Base-by-base conservation (phyloP, 2,888 invertebrate species). In the Leptarthrus brevirostris region DNA sequence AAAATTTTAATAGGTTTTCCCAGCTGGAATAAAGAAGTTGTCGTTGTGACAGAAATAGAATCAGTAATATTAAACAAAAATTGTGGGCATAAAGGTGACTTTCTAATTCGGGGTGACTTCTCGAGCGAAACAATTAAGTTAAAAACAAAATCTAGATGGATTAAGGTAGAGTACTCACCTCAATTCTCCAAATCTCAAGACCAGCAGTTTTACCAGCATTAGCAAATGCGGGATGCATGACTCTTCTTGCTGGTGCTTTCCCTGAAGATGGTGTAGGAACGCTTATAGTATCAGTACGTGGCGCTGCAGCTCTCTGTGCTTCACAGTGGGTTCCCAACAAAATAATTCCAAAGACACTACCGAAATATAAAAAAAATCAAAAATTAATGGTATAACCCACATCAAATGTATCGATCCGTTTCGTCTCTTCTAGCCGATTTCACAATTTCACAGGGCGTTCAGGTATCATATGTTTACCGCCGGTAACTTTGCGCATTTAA, bases 131-230 rank as follows among this genome's bases (percentile, higher is more conserved):
- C n/a, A n/a, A n/a, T n/a, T n/a, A n/a, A n/a, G n/a, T n/a, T n/a
- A n/a, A n/a, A n/a, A n/a, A n/a, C n/a, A n/a, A n/a, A n/a, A n/a
- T n/a, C n/a, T n/a, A n/a, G n/a, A n/a, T n/a, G n/a, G n/a, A n/a
- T n/a, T n/a, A n/a, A n/a, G n/a, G n/a, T n/a, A n/a, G n/a, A n/a
- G 16, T 64, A 83, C 86, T 87, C 83, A 93, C 94, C 89, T 94
- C 93, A 76, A 94, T 90, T 81, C 94, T 88, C 93, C 93, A 94
- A 79, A 93, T 88, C 84, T 92, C 90, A 0, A 93, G 79, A 0
- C 94, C 94, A 4, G 90, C 87, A 58, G 86, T 84, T 80, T 87
- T 86, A 1, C 94, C 94, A 56, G 92, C 90, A 77, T 89, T 89
- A 73, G 86, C 88, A 82, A 94, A 94, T 2, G 92, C 93, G 75